A percentile compares a stretch with the other conserved stretches of the same genome.
These are phyloP conservation scores for Lutraria lutraria DNA, from an alignment of 2,888 invertebrate species.

Conservation along the genomic window DNA sequence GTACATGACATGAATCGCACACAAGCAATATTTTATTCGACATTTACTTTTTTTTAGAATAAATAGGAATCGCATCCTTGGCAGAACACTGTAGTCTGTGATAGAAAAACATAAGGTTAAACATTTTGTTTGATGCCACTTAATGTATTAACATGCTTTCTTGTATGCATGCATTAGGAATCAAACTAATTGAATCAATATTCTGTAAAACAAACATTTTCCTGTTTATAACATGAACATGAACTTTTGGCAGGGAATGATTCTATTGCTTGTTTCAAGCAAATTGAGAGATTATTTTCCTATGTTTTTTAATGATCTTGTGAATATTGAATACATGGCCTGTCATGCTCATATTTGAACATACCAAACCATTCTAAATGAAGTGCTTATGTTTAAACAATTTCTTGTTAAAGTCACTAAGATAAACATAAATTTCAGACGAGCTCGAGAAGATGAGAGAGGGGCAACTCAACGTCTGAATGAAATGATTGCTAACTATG, in stretches of 20 bases:
- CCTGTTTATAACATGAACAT: not conserved
- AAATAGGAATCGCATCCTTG: too few species aligned
- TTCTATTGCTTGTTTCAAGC: not conserved
- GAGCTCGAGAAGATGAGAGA: conserved; percentile 85
- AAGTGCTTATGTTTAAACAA: not conserved
- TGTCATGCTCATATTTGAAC: not conserved
- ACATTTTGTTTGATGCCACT: too few species aligned
- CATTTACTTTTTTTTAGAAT: too few species aligned
- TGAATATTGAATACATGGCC: not conserved
- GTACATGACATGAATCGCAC: too few species aligned
- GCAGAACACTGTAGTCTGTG: too few species aligned
- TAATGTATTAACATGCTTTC: too few species aligned
- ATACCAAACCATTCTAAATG: not conserved
- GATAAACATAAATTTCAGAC: conserved; percentile 72
- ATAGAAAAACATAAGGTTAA: too few species aligned
- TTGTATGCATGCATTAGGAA: too few species aligned
- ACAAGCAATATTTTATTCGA: too few species aligned
- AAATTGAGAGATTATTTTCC: not conserved
- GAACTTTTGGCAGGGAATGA: not conserved
- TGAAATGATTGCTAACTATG: conserved; percentile 86
- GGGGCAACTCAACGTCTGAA: conserved; percentile 82
- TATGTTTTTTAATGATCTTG: not conserved
- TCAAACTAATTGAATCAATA: too few species aligned
- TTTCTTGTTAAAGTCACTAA: not conserved
- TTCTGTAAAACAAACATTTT: not conserved